Conservation (phyloP, 2,797 vertebrate species). For the Acanthornis magna region DNA sequence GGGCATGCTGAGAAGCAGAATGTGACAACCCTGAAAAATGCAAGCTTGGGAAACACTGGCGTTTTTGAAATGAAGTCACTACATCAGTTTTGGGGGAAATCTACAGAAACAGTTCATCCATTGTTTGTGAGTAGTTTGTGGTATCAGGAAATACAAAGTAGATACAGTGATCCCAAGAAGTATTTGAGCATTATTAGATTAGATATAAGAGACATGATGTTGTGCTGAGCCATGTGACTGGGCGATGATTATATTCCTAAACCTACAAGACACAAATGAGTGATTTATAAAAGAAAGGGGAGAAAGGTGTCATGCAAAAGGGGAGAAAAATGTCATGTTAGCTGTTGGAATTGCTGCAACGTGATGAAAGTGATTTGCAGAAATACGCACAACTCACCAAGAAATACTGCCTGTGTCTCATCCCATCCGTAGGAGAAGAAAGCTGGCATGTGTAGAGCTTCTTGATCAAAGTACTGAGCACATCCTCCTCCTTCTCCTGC, state of each 20-base stretch:
- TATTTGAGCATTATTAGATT: background rate
- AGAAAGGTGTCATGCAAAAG: background rate
- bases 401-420: background rate
- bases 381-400: background rate
- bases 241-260: background rate
- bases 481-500: background rate
- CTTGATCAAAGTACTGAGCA: background rate
- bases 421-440: background rate
- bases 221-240: background rate
- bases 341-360: conserved; percentile 18
- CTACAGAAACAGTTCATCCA: background rate
- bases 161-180: background rate
- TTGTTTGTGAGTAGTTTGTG: background rate
- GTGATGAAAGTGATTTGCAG: background rate
- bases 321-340: background rate
- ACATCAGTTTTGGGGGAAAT: background rate
- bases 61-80: background rate
- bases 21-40: background rate
- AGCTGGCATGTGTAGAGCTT: conserved; percentile 1
- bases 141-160: background rate
- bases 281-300: background rate
- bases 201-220: background rate
- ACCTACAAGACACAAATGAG: background rate
- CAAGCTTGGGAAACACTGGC: background rate
- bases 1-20: background rate